Conservation (phyloP, 2,888 invertebrate genomes). For the Azorinus chamasolen region DNA sequence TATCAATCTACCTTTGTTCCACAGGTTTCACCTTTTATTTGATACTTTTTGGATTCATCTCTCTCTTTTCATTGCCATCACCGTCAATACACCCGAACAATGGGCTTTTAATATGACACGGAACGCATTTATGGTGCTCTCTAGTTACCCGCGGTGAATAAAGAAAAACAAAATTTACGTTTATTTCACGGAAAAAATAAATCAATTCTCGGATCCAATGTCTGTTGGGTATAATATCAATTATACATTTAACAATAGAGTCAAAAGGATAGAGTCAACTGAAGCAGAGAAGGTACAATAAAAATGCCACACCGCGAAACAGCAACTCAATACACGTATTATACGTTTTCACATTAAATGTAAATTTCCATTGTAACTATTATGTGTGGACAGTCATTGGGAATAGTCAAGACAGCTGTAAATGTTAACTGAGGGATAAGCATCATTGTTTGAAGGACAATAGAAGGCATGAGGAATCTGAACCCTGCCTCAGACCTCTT, state of each 20-base stretch:
- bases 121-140: too few relatives aligned
- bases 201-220: slow-evolving; percentile 56
- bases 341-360: slow-evolving; percentile 66
- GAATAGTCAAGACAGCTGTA: slow-evolving; percentile 56
- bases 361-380: slow-evolving; percentile 67
- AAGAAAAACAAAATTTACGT: too few relatives aligned
- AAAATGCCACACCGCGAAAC: slow-evolving; percentile 57
- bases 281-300: slow-evolving; percentile 63
- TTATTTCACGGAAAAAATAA: slow-evolving; percentile 31
- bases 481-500: slow-evolving; percentile 42
- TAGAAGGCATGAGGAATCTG: slow-evolving; percentile 57
- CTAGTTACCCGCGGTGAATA: too few relatives aligned
- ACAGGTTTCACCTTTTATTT: too few relatives aligned
- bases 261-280: slow-evolving; percentile 38
- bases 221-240: slow-evolving; percentile 59
- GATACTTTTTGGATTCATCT: too few relatives aligned
- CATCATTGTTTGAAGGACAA: slow-evolving; percentile 51
- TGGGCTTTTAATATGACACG: too few relatives aligned
- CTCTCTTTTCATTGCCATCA: too few relatives aligned
- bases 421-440: slow-evolving; percentile 51
- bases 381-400: slow-evolving; percentile 43
- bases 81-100: too few relatives aligned
- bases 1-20: too few relatives aligned
- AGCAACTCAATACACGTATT: slow-evolving; percentile 55
- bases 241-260: slow-evolving; percentile 51